A percentile compares a stretch with the other conserved stretches of the same genome.
phyloP scores from a whole-genome alignment of 2,888 invertebrate species.

The Eledona agricola region DNA sequence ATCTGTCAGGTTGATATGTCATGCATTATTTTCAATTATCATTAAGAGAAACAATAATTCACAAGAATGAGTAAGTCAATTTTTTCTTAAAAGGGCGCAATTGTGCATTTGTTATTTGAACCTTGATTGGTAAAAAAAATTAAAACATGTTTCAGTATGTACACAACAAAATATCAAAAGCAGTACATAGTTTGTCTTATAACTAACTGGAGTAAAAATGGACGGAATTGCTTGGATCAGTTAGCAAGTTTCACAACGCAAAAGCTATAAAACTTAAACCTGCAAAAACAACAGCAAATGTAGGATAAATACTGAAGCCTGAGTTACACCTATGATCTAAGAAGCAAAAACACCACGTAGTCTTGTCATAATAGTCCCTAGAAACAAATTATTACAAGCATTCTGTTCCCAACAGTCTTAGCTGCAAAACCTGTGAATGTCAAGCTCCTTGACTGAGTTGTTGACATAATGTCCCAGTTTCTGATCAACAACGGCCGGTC shows the following conservation, averaged over 20 bases:
- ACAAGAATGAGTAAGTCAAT: no score
- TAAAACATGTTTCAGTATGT: no score
- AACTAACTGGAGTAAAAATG: constrained; percentile 15
- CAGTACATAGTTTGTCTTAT: no score
- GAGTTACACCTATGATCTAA: constrained; percentile 88
- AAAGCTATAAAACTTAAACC: constrained; percentile 16
- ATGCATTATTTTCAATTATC: no score
- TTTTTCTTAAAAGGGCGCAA: no score
- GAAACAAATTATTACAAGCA: constrained; percentile 49
- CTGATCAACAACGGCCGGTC: constrained; percentile 80
- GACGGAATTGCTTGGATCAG: constrained; percentile 20
- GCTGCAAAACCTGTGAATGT: constrained; percentile 74
- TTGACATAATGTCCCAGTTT: constrained; percentile 87
- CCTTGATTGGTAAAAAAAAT: no score
- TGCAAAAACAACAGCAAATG: constrained; percentile 10
- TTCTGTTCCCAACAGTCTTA: background rate
- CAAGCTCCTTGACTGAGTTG: constrained; percentile 84
- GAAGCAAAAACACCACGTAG: constrained; percentile 90
- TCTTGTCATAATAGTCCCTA: constrained; percentile 82
- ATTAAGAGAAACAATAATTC: no score
- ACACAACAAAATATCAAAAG: no score
- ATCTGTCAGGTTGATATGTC: no score
- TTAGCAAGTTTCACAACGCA: constrained; percentile 1
- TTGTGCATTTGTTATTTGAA: no score
- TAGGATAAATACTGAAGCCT: constrained; percentile 38